A percentile compares a stretch with the other conserved stretches of the same genome.
Evolutionary conservation across 2,888 invertebrate genomes (phyloP).

Genomic region (Acanthopleura granulata): DNA sequence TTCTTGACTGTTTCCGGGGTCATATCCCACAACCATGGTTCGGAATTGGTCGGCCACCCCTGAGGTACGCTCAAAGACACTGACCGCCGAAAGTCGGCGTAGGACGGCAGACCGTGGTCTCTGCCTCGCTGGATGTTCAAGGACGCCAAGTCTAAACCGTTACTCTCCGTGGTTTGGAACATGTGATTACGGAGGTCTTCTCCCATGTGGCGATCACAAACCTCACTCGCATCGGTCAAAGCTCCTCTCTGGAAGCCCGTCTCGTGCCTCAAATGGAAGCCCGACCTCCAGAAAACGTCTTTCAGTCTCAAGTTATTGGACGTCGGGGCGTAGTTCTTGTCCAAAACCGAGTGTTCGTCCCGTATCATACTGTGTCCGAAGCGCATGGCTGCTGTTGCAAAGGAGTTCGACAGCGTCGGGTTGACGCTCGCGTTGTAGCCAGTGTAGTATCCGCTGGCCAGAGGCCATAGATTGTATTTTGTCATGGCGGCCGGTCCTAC

Average conservation of each 20-base stretch:
- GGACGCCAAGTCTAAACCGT: constrained; percentile 5
- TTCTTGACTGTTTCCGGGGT: not conserved
- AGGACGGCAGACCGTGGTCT: constrained; percentile 11
- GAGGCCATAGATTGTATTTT: not conserved
- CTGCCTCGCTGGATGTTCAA: constrained; percentile 13
- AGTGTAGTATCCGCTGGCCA: not conserved
- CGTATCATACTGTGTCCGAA: constrained; percentile 48
- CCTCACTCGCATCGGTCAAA: not conserved
- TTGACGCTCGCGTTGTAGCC: constrained; percentile 34
- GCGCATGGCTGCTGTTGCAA: constrained; percentile 55
- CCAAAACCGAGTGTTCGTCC: not conserved
- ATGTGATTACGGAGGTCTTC: not conserved
- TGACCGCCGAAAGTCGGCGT: not conserved
- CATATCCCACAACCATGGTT: not conserved
- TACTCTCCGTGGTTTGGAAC: constrained; percentile 6
- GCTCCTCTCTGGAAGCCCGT: not conserved
- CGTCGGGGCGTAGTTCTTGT: not conserved
- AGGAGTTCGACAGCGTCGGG: constrained; percentile 48
- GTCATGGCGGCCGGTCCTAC: not conserved
- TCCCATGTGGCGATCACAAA: not conserved
- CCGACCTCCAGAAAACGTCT: not conserved
- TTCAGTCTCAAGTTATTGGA: not conserved
- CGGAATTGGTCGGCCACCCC: not conserved
- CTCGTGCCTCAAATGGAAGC: not conserved
- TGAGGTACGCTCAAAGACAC: not conserved